These are phyloP conservation scores for Aplysina aerophoba DNA, from an alignment of 37 sponge, comb jelly and placozoan species.

Conservation along the genomic window DNA sequence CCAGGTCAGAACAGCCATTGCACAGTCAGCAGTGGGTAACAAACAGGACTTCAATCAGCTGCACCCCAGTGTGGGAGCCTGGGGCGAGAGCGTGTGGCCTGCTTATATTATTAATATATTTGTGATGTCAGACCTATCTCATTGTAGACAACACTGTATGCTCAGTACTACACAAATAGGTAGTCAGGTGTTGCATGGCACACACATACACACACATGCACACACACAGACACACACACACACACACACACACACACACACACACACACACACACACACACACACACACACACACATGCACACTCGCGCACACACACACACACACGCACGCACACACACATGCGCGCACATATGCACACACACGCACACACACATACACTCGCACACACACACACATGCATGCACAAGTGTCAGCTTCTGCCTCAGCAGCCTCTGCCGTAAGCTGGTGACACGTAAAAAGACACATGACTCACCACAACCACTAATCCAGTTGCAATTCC, in stretches of 20 bases:
- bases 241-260: constrained; percentile 25
- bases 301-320: constrained; percentile 20
- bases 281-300: not conserved
- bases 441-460: no score
- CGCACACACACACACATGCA: no score
- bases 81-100: no score
- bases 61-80: no score
- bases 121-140: not conserved
- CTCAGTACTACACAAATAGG: no score
- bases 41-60: no score
- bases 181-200: not conserved
- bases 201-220: not conserved
- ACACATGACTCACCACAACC: constrained; percentile 51
- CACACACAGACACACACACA: constrained; percentile 26
- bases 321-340: constrained; percentile 26
- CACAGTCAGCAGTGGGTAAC: no score
- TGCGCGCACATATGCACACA: not conserved
- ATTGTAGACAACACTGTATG: not conserved
- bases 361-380: no score
- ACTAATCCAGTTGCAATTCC: constrained; percentile 52
- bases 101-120: not conserved
- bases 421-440: no score
- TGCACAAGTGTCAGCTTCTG: no score
- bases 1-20: no score
- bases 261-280: constrained; percentile 10